Base-by-base conservation (phyloP, 2,888 invertebrate genomes). In the Euphydryas editha region DNA sequence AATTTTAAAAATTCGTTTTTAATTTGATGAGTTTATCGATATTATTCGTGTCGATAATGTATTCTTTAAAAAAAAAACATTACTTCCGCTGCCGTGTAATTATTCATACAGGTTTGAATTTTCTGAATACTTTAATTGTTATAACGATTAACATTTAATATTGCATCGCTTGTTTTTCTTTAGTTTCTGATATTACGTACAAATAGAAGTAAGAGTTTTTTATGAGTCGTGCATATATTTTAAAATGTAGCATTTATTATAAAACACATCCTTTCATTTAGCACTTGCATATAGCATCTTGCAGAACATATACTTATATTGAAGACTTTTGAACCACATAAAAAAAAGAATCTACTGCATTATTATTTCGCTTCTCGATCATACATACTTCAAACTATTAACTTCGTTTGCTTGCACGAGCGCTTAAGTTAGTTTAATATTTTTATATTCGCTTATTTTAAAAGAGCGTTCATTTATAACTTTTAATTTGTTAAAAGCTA, bases 401-500 rank as follows among this genome's bases (percentile, higher is more conserved):
- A 54, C 44, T 2, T 59, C 54, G 37, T 59, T 57, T 61, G 64
- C 56, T 39, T 51, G 61, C 55, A 58, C 44, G 24, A 46, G 24
- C 30, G 30, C 44, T 55, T 55, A 47, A 59, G 30, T 44, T 46
- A 55, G n/a, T 36, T 58, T 64, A 21, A 64, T 24, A 63, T 63
- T 51, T 42, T 64, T 17, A 44, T 30, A 17, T 51, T 17, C 17
- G 4, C 36, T 54, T 17, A 13, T 57, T 57, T 7, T 49, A n/a
- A 18, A 21, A 49, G 17, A 37, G 8, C 15, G 44, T 8, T 49
- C 6, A 51, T 24, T 51, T 47, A 21, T 51, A 51, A 51, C 24
- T 49, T 49, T 24, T 49, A 51, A 24, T 51, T 24, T 21, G 3
- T 44, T 21, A 49, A 15, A 15, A 6, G 15, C 7, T 1, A 7